Percentiles rank a stretch among this genome's conserved stretches.
These are phyloP conservation scores for Drosophila rellima DNA, from an alignment of 2,888 invertebrate genomes.

Conservation along the genomic window DNA sequence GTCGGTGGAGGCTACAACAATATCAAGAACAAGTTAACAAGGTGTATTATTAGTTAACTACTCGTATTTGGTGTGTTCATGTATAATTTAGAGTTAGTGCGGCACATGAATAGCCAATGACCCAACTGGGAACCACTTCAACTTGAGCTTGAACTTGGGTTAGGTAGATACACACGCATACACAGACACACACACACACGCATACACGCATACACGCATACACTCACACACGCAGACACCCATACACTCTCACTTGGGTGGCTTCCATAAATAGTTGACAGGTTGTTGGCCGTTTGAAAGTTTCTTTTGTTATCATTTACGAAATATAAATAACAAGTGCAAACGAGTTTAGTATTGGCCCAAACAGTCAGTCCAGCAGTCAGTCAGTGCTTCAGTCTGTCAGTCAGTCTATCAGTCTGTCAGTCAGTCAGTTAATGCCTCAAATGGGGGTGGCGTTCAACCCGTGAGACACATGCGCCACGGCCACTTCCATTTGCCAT, in stretches of 20 bases:
- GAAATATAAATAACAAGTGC: constrained; percentile 50
- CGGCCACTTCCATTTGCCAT: constrained; percentile 79
- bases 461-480: constrained; percentile 80
- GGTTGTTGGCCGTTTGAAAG: constrained; percentile 62
- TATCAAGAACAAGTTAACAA: constrained; percentile 17
- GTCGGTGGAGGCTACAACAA: constrained; percentile 73
- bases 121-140: constrained; percentile 46
- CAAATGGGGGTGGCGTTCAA: constrained; percentile 45
- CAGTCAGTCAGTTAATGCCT: constrained; percentile 36
- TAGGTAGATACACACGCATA: constrained; percentile 12
- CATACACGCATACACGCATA: constrained; percentile 1
- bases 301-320: constrained; percentile 68
- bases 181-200: constrained; percentile 8
- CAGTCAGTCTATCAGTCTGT: constrained; percentile 19
- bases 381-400: constrained; percentile 18
- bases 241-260: constrained; percentile 6
- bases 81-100: constrained; percentile 59
- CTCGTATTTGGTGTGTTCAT: constrained; percentile 38
- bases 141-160: constrained; percentile 67
- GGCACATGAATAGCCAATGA: constrained; percentile 66
- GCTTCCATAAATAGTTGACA: constrained; percentile 62
- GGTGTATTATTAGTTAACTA: constrained; percentile 64
- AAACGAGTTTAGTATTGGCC: constrained; percentile 21
- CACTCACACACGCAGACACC: constrained; percentile 7
- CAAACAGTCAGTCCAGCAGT: constrained; percentile 18